Percentiles rank a stretch among this genome's conserved stretches.
phyloP scores from a whole-genome alignment of 2,797 vertebrate species.

The Dipus sagitta region DNA sequence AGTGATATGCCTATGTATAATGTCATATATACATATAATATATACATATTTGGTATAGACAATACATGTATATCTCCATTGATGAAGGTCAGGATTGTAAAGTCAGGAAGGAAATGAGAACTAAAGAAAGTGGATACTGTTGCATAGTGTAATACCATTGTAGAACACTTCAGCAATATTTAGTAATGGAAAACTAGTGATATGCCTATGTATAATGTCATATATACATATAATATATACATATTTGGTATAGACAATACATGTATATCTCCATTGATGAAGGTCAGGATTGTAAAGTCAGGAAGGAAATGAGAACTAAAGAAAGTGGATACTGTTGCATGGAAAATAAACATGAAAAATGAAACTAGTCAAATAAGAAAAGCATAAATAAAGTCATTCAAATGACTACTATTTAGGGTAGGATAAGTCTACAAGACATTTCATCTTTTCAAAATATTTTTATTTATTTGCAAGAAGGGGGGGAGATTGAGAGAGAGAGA shows the following conservation, averaged over 20 bases:
- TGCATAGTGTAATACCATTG: background rate
- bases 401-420: background rate
- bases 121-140: conserved; percentile 14
- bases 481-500: no score
- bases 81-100: no score
- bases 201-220: background rate
- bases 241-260: no score
- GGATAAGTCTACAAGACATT: no score
- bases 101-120: background rate
- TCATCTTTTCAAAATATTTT: no score
- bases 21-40: background rate
- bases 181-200: background rate
- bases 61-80: no score
- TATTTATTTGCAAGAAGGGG: no score
- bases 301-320: background rate
- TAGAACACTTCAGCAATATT: background rate
- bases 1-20: background rate
- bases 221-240: background rate
- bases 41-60: no score
- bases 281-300: no score
- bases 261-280: no score
- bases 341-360: background rate
- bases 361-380: background rate
- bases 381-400: background rate
- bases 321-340: background rate